phyloP scores from a whole-genome alignment of 2,888 invertebrate genomes.

The Agrotis clavis region DNA sequence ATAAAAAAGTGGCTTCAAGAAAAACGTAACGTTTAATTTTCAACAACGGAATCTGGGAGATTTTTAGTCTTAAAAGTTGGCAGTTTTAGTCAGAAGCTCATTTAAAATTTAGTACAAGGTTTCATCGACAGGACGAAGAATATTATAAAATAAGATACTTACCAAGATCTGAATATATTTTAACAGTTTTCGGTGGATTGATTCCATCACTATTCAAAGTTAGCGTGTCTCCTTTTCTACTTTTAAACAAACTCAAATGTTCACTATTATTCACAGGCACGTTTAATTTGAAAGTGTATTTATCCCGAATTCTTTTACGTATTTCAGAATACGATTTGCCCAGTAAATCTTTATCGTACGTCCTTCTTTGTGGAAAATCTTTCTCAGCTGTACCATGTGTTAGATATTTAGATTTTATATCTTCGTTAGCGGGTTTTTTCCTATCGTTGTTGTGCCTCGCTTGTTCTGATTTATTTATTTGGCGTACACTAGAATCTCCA shows the following conservation, averaged over 20 bases:
- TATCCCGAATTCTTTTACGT: constrained; percentile 56
- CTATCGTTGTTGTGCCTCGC: constrained; percentile 10
- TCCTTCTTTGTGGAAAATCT: constrained; percentile 36
- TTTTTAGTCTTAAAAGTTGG: no score
- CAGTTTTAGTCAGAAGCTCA: no score
- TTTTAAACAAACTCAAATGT: not conserved
- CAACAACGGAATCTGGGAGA: no score
- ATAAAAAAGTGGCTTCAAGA: no score
- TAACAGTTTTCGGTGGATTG: not conserved
- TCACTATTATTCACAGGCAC: constrained; percentile 19
- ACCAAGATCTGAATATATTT: not conserved
- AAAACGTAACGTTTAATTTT: no score
- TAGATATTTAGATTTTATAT: constrained; percentile 14
- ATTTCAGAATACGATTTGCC: constrained; percentile 22
- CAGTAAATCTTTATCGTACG: not conserved
- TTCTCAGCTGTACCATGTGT: constrained; percentile 37
- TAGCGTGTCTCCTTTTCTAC: constrained; percentile 19
- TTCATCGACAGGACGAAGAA: no score
- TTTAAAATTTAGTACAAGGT: no score
- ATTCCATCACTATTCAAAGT: not conserved
- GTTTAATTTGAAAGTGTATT: constrained; percentile 51
- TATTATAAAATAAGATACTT: not conserved
- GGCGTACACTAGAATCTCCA: constrained; percentile 62
- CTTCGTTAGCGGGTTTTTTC: constrained; percentile 29
- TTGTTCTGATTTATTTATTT: constrained; percentile 26